These are phyloP conservation scores for Drosophila quadrilineata DNA, from an alignment of 1,140 invertebrate genomes.

Conservation along the genomic window DNA sequence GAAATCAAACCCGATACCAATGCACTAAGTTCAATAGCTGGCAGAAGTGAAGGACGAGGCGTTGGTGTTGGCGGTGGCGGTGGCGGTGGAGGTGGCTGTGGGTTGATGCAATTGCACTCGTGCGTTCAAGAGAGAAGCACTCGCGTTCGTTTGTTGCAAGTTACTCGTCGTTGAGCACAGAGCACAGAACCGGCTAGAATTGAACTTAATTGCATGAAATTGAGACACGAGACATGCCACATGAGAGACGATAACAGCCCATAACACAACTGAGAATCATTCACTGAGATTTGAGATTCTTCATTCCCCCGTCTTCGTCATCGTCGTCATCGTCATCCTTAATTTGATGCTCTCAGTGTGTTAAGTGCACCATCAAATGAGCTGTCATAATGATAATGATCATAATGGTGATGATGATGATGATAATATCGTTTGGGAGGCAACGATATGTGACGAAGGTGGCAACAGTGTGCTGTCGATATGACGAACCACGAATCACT, in stretches of 20 bases:
- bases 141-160: constrained; percentile 20
- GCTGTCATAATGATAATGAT: constrained; percentile 59
- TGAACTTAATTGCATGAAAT: constrained; percentile 76
- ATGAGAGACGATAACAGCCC: not conserved
- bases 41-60: not conserved
- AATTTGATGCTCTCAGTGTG: constrained; percentile 21
- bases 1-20: constrained; percentile 46
- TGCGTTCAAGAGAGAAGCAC: constrained; percentile 60
- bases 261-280: constrained; percentile 19
- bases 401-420: constrained; percentile 11
- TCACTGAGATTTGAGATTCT: constrained; percentile 48
- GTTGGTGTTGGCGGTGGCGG: not conserved
- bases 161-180: constrained; percentile 10
- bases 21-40: constrained; percentile 50
- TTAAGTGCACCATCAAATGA: constrained; percentile 56
- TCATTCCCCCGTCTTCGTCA: too few species aligned
- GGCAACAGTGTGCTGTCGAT: too few species aligned
- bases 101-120: constrained; percentile 40
- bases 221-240: constrained; percentile 48
- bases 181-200: constrained; percentile 44
- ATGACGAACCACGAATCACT: too few species aligned
- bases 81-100: not conserved
- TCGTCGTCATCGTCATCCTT: constrained; percentile 10
- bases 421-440: not conserved
- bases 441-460: not conserved